Evolutionary conservation across 2,888 invertebrate genomes (phyloP).

Genomic region (Thereva nobilitata): DNA sequence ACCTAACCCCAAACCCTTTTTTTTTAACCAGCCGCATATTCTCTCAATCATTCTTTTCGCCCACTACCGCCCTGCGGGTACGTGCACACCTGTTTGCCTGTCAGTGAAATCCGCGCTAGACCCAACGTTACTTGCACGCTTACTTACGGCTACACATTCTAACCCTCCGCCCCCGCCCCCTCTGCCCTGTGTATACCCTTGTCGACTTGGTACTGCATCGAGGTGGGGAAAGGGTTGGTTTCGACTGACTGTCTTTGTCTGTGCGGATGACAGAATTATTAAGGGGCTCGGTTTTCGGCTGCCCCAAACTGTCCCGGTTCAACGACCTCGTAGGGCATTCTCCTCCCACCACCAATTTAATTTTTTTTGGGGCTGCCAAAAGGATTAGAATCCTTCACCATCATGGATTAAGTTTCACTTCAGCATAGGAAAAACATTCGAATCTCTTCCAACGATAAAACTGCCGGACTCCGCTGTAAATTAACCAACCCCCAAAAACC

Average conservation of each 20-base stretch:
- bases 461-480: too few species aligned
- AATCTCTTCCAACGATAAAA: too few species aligned
- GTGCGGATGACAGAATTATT: conserved; percentile 35
- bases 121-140: conserved; percentile 31
- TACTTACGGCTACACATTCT: conserved; percentile 22
- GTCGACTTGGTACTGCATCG: too few species aligned
- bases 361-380: too few species aligned
- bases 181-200: too few species aligned
- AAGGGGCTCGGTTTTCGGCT: conserved; percentile 32
- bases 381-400: too few species aligned
- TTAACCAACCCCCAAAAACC: too few species aligned
- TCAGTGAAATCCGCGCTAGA: conserved; percentile 26
- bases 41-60: conserved; percentile 7
- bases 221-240: too few species aligned
- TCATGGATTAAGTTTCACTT: too few species aligned
- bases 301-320: conserved; percentile 26
- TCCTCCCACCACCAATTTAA: too few species aligned
- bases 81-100: conserved; percentile 41
- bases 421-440: too few species aligned
- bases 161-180: background rate
- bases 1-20: background rate
- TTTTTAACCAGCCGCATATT: conserved; percentile 2
- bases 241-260: conserved; percentile 25
- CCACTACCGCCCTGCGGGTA: conserved; percentile 30
- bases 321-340: background rate